phyloP scores from a whole-genome alignment of 1,140 invertebrate genomes.

The Tetramorium simillimum region DNA sequence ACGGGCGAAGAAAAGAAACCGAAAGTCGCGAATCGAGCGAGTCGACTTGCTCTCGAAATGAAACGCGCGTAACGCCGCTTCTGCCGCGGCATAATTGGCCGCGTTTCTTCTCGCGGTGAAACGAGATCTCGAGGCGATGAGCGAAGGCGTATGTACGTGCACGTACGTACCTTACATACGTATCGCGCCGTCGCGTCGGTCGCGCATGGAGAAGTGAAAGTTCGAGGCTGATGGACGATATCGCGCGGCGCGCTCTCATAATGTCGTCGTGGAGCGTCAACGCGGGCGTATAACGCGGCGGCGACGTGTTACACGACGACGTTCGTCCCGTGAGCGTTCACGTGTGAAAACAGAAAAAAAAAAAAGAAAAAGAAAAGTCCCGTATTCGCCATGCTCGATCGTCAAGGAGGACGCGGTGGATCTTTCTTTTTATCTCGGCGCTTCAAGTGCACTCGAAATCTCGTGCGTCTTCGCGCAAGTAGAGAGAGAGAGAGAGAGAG shows the following conservation, averaged over 20 bases:
- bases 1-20: constrained; percentile 15
- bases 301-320: not conserved
- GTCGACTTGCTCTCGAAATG: constrained; percentile 36
- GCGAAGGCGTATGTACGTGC: not conserved
- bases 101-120: constrained; percentile 52
- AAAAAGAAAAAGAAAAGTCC: not conserved
- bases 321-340: not conserved
- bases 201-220: constrained; percentile 71
- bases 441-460: constrained; percentile 40
- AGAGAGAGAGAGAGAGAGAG: not conserved
- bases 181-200: constrained; percentile 62
- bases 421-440: constrained; percentile 15
- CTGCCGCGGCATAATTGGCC: constrained; percentile 46
- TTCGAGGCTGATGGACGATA: constrained; percentile 71
- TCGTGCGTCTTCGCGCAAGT: not conserved
- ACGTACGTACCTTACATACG: not conserved
- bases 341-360: not conserved
- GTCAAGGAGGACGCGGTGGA: not conserved
- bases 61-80: constrained; percentile 17
- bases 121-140: constrained; percentile 39
- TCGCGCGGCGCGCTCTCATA: constrained; percentile 62
- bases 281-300: constrained; percentile 30
- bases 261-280: constrained; percentile 64
- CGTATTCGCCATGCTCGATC: not conserved
- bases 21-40: constrained; percentile 26